A percentile compares a stretch with the other conserved stretches of the same genome.
Evolutionary conservation across 2,113 vertebrate genomes (phyloP).

Genomic region (Coracopsis vasa): DNA sequence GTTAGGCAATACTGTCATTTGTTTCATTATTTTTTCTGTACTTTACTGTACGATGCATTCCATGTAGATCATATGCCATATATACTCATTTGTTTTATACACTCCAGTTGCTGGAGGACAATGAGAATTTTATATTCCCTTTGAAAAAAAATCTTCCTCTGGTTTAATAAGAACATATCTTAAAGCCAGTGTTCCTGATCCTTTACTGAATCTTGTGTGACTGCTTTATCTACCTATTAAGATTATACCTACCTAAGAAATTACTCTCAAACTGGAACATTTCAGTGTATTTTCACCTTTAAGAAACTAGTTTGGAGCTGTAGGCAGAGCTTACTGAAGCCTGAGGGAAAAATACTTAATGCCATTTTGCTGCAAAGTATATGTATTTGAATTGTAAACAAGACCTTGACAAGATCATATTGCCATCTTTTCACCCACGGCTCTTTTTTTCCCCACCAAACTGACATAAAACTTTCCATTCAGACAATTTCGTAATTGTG

Average conservation of each 20-base stretch:
- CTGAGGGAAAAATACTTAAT: background rate
- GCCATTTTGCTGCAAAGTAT: background rate
- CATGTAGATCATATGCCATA: background rate
- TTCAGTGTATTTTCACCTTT: background rate
- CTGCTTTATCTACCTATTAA: conserved; percentile 33
- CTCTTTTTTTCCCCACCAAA: rapidly evolving
- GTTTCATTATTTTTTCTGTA: background rate
- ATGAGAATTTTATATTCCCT: background rate
- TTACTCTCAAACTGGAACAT: background rate
- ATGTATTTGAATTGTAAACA: background rate
- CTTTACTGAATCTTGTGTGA: background rate
- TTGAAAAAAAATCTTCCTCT: background rate
- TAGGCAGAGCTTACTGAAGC: background rate
- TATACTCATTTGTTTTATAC: background rate
- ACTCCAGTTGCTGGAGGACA: background rate
- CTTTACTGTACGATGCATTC: background rate
- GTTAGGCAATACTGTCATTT: background rate
- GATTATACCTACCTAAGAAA: background rate
- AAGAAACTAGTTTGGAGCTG: background rate
- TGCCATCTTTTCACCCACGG: background rate
- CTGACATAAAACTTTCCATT: background rate
- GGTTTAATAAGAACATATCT: background rate
- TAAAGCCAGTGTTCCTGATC: background rate
- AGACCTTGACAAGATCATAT: background rate
- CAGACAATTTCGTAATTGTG: background rate